phyloP scores from a whole-genome alignment of 2,888 invertebrate genomes.

The Hoplodrina ambigua region DNA sequence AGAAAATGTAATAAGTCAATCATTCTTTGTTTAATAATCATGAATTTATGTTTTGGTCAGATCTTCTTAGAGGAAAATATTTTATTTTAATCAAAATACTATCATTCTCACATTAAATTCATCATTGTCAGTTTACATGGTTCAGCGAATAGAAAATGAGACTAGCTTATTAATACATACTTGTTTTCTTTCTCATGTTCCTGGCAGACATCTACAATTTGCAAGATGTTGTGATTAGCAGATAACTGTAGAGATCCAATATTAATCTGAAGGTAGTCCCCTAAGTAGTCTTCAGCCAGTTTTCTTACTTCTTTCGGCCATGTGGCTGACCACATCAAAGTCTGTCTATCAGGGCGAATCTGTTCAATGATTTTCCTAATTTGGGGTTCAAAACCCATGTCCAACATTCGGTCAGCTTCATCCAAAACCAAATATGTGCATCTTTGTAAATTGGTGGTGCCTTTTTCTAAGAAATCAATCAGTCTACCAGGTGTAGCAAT shows the following conservation, averaged over 20 bases:
- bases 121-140: slow-evolving; percentile 64
- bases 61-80: slow-evolving; percentile 88
- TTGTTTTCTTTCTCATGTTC: slow-evolving; percentile 95
- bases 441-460: slow-evolving; percentile 93
- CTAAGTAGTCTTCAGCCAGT: slow-evolving; percentile 97
- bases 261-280: slow-evolving; percentile 97
- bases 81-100: slow-evolving; percentile 78
- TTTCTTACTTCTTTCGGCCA: slow-evolving; percentile 99
- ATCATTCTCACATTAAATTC: slow-evolving; percentile 71
- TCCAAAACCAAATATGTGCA: slow-evolving; percentile 97
- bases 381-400: slow-evolving; percentile 99
- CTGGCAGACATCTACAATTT: slow-evolving; percentile 96
- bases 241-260: slow-evolving; percentile 96
- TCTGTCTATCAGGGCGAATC: slow-evolving; percentile 98
- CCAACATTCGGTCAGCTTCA: slow-evolving; percentile 98
- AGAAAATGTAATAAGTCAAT: slow-evolving; percentile 19
- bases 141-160: neutral
- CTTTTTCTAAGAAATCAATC: slow-evolving; percentile 95
- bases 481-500: slow-evolving; percentile 97
- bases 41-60: slow-evolving; percentile 70
- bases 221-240: slow-evolving; percentile 97
- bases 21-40: neutral
- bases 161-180: slow-evolving; percentile 73
- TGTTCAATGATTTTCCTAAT: slow-evolving; percentile 98
- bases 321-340: slow-evolving; percentile 99